These are phyloP conservation scores for Euleptes europaea DNA, from an alignment of 2,113 vertebrate species.

Conservation along the genomic window DNA sequence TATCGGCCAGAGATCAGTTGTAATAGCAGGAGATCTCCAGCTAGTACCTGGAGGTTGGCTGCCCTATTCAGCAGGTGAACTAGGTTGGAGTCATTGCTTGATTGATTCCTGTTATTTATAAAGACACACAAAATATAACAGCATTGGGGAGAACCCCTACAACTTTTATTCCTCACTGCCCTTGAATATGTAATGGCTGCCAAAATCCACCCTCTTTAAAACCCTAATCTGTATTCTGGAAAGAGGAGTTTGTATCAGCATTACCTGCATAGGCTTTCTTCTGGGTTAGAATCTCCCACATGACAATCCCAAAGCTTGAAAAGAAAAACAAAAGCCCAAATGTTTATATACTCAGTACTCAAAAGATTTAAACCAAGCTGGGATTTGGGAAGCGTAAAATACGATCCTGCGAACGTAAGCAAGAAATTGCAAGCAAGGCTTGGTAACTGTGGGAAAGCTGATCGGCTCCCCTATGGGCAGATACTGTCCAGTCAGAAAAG, in stretches of 20 bases:
- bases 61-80: too few species aligned
- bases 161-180: background rate
- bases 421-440: background rate
- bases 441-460: background rate
- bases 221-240: background rate
- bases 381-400: background rate
- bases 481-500: background rate
- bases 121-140: too few species aligned
- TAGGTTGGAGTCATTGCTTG: too few species aligned
- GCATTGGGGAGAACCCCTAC: too few species aligned
- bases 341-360: background rate
- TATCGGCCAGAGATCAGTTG: too few species aligned
- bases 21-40: too few species aligned
- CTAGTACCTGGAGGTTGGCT: too few species aligned
- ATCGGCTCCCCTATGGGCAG: background rate
- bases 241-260: background rate
- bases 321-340: background rate
- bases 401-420: background rate
- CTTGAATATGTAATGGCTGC: background rate
- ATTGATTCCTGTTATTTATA: too few species aligned
- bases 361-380: background rate
- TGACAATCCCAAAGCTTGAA: constrained; percentile 84
- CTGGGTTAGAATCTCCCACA: constrained; percentile 90
- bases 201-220: background rate
- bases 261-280: constrained; percentile 85